Evolutionary conservation across 2,797 vertebrate species (phyloP).

Genomic region (Brotula barbata): DNA sequence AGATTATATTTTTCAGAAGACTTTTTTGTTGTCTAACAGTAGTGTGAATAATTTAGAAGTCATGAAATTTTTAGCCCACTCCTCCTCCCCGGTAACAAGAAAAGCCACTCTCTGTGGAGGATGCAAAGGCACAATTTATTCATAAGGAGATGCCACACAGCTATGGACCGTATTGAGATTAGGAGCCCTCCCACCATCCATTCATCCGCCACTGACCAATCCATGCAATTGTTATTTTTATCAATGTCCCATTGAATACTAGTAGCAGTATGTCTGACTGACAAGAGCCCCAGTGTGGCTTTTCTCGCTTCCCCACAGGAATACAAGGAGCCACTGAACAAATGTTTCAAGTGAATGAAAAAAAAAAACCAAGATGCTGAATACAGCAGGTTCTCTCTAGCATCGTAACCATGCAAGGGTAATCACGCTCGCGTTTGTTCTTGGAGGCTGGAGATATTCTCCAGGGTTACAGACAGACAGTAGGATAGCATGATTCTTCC

Average conservation of each 20-base stretch:
- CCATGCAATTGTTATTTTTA: constrained; percentile 35
- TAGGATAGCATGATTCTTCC: constrained; percentile 18
- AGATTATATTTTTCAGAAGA: constrained; percentile 52
- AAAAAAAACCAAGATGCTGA: constrained; percentile 4
- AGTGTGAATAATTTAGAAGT: constrained; percentile 71
- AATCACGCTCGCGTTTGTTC: constrained; percentile 3
- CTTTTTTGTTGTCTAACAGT: constrained; percentile 57
- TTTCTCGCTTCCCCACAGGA: constrained; percentile 20
- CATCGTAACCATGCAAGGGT: constrained; percentile 18
- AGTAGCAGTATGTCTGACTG: constrained; percentile 20
- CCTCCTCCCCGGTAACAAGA: constrained; percentile 71
- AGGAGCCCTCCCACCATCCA: constrained; percentile 16
- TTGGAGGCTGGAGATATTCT: constrained; percentile 25
- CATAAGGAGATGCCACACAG: constrained; percentile 53
- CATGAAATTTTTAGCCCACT: constrained; percentile 69
- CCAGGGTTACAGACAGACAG: constrained; percentile 3
- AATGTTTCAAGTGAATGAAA: constrained; percentile 28
- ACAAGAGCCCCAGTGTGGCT: constrained; percentile 21
- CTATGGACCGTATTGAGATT: constrained; percentile 22
- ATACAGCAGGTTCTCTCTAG: constrained; percentile 28
- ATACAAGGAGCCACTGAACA: constrained; percentile 9
- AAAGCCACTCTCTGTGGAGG: constrained; percentile 76
- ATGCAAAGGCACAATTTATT: constrained; percentile 72
- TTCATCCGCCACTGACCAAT: constrained; percentile 19
- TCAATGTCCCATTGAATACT: constrained; percentile 22